Conservation (phyloP, 2,113 vertebrate genomes). For the Antechinus flavipes region DNA sequence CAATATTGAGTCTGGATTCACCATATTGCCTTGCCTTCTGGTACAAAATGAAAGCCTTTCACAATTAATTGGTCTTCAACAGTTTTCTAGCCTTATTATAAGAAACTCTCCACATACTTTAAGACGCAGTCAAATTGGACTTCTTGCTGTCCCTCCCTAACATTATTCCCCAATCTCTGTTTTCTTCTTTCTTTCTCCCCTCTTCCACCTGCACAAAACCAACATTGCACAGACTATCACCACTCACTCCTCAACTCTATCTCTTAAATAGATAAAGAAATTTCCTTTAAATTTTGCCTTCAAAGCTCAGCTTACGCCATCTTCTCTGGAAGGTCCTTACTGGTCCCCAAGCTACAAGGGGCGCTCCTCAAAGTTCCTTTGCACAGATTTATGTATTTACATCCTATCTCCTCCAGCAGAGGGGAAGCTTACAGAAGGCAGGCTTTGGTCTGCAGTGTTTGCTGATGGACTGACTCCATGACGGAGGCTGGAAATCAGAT, state of each 20-base stretch:
- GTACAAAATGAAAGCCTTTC: neutral
- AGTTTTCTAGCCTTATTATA: neutral
- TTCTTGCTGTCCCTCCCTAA: neutral
- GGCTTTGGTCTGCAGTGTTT: neutral
- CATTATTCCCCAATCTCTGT: too few relatives aligned
- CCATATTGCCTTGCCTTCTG: neutral
- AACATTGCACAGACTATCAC: too few relatives aligned
- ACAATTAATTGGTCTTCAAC: neutral
- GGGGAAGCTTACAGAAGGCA: neutral
- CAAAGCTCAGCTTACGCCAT: neutral
- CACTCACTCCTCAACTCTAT: too few relatives aligned
- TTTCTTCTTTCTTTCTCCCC: too few relatives aligned
- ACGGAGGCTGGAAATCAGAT: neutral
- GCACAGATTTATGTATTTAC: too few relatives aligned
- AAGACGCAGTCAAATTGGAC: neutral
- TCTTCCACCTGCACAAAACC: neutral
- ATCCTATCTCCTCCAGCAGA: neutral
- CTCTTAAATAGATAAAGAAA: too few relatives aligned
- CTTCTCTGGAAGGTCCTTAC: neutral
- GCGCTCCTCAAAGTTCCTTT: too few relatives aligned
- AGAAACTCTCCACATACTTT: neutral
- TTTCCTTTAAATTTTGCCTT: neutral
- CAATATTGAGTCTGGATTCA: neutral
- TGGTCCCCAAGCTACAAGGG: neutral
- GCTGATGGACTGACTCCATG: neutral